A percentile compares a stretch with the other conserved stretches of the same genome.
These are phyloP conservation scores for Amblyopsis hoosieri DNA, from an alignment of 2,797 vertebrate genomes.

Conservation along the genomic window DNA sequence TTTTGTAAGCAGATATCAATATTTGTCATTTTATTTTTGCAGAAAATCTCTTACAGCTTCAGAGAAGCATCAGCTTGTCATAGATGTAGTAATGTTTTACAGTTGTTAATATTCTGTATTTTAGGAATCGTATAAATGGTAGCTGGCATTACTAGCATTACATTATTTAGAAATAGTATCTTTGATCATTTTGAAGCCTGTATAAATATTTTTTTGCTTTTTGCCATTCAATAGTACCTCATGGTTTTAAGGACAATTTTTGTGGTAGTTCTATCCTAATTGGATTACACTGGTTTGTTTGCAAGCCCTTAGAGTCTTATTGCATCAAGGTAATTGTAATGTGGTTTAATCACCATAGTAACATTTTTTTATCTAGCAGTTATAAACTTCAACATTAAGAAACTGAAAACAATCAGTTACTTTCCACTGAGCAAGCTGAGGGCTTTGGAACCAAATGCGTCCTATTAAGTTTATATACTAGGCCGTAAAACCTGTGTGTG, in stretches of 20 bases:
- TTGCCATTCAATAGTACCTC: slow-evolving; percentile 39
- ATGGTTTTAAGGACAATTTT: slow-evolving; percentile 57
- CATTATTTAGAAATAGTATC: slow-evolving; percentile 44
- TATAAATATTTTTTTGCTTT: slow-evolving; percentile 53
- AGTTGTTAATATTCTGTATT: slow-evolving; percentile 9
- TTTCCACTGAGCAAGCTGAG: slow-evolving; percentile 71
- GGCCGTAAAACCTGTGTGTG: slow-evolving; percentile 63
- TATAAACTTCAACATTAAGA: slow-evolving; percentile 72
- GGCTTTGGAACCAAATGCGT: slow-evolving; percentile 70
- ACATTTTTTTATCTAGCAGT: slow-evolving; percentile 68
- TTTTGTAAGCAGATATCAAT: slow-evolving; percentile 33
- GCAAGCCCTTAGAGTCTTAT: slow-evolving; percentile 61
- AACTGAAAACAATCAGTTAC: slow-evolving; percentile 72
- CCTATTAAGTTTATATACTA: slow-evolving; percentile 75
- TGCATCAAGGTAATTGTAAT: slow-evolving; percentile 73
- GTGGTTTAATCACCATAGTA: slow-evolving; percentile 74
- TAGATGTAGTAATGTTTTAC: slow-evolving; percentile 9
- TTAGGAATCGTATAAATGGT: slow-evolving; percentile 27
- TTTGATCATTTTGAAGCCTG: slow-evolving; percentile 47
- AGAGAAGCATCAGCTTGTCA: slow-evolving; percentile 15
- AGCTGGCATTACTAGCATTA: slow-evolving; percentile 22
- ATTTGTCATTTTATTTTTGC: slow-evolving; percentile 31
- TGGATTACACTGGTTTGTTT: slow-evolving; percentile 67
- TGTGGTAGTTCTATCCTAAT: slow-evolving; percentile 68
- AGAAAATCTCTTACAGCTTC: slow-evolving; percentile 25